A percentile compares a stretch with the other conserved stretches of the same genome.
phyloP scores from a whole-genome alignment of 2,113 vertebrate genomes.

The Alethe castanea region DNA sequence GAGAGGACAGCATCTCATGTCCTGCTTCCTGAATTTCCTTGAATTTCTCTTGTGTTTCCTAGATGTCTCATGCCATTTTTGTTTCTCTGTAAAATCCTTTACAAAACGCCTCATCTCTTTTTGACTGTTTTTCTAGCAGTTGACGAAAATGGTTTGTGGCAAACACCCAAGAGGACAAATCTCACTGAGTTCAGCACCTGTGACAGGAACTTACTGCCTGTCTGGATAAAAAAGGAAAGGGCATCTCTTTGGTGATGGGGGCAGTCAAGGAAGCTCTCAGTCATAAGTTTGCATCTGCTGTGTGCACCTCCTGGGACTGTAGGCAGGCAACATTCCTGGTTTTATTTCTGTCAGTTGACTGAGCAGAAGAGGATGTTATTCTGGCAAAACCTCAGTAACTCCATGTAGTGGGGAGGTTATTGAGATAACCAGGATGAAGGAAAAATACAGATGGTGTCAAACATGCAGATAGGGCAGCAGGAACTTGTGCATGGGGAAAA shows the following conservation, averaged over 20 bases:
- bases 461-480: not conserved
- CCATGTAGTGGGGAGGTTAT: not conserved
- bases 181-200: not conserved
- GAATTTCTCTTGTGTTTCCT: not conserved
- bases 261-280: not conserved
- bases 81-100: not conserved
- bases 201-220: not conserved
- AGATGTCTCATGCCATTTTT: not conserved
- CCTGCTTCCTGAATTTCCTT: not conserved
- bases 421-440: not conserved
- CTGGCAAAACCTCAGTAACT: not conserved
- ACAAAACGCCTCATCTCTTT: not conserved
- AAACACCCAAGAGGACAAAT: not conserved
- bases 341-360: not conserved
- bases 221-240: not conserved
- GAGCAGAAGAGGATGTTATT: not conserved
- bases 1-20: not conserved
- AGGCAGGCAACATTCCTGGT: not conserved
- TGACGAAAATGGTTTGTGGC: not conserved
- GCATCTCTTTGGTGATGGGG: not conserved
- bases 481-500: not conserved
- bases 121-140: not conserved
- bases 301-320: not conserved
- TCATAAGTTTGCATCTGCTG: rapidly evolving
- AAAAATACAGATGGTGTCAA: not conserved